phyloP scores from a whole-genome alignment of 2,113 vertebrate species.

The Cynopterus brachyotis region DNA sequence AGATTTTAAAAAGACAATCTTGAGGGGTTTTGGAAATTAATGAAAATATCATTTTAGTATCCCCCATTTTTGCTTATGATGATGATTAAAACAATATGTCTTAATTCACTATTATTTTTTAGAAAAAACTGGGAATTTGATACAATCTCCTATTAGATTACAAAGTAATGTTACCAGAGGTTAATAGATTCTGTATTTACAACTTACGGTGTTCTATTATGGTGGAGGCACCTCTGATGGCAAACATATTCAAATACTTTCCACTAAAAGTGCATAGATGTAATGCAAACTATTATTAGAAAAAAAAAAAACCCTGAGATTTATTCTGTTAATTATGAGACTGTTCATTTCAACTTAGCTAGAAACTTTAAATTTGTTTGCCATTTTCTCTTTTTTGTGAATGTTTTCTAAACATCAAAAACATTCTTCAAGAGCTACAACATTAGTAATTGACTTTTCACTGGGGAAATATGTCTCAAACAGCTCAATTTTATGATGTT shows the following conservation, averaged over 20 bases:
- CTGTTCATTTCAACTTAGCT: neutral
- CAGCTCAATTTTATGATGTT: slow-evolving; percentile 61
- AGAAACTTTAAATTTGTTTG: slow-evolving; percentile 41
- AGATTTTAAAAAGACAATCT: neutral
- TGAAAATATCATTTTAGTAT: neutral
- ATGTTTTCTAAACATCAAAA: slow-evolving; percentile 57
- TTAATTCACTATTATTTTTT: neutral
- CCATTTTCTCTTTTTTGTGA: slow-evolving; percentile 41
- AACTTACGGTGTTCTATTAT: neutral
- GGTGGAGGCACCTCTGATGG: neutral
- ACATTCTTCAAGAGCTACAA: slow-evolving; percentile 51
- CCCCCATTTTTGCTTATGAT: neutral
- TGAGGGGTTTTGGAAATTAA: neutral
- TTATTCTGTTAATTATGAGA: neutral
- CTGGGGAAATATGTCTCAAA: slow-evolving; percentile 6
- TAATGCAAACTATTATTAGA: neutral
- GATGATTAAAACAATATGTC: neutral
- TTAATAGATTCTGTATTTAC: neutral
- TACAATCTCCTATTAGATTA: neutral
- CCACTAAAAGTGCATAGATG: neutral
- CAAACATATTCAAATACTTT: neutral
- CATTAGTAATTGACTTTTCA: slow-evolving; percentile 61
- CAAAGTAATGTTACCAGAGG: neutral
- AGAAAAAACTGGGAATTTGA: neutral
- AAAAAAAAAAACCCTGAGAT: neutral